Base-by-base conservation (phyloP, 2,113 vertebrate genomes). In the Lipotes vexillifer region DNA sequence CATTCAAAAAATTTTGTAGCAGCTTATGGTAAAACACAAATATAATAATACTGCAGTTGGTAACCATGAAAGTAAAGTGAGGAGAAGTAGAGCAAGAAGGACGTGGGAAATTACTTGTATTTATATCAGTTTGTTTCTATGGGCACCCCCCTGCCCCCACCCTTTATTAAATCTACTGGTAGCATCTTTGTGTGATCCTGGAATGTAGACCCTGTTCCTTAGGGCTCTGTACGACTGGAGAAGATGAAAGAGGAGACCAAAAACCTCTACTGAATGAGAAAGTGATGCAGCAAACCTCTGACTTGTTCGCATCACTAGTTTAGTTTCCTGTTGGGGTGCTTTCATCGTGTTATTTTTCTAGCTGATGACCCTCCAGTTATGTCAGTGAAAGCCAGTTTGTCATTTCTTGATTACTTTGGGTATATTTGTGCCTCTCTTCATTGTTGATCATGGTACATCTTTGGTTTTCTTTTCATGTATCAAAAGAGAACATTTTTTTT, bases 401-500 rank as follows among this genome's bases (percentile, higher is more conserved):
- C 29, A 77, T 94, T 78, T 96, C 74, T 90, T 80, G 65, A 81
- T 90, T 75, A 77, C 59, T 66, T 86, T 61, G 38, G 12, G 10
- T 87, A 18, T 87, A 2, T 82, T n/a, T 71, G 61, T 81, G 72
- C 81, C 44, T 89, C n/a, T 86, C 21, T 75, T 94, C 59, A n/a
- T 82, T 90, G 78, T 18, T 71, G n/a, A 38, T 46, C 13, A 14
- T 74, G 52, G 46, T 38, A 31, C 11, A 57, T 49, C 38, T 71
- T 9, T 21, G 69, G 20, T 75, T 89, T 88, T 84, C 10, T 11
- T 91, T 93, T 93, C 68, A 78, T 88, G 33, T 82, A 72, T 86
- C 93, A 93, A 95, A 96, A 59, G 61, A 77, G 91, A 87, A 71
- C 82, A 38, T 8, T 75, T 87, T 90, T 82, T n/a, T n/a, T n/a